These are phyloP conservation scores for Epirrhoe alternata DNA, from an alignment of 2,888 invertebrate genomes.

Conservation along the genomic window DNA sequence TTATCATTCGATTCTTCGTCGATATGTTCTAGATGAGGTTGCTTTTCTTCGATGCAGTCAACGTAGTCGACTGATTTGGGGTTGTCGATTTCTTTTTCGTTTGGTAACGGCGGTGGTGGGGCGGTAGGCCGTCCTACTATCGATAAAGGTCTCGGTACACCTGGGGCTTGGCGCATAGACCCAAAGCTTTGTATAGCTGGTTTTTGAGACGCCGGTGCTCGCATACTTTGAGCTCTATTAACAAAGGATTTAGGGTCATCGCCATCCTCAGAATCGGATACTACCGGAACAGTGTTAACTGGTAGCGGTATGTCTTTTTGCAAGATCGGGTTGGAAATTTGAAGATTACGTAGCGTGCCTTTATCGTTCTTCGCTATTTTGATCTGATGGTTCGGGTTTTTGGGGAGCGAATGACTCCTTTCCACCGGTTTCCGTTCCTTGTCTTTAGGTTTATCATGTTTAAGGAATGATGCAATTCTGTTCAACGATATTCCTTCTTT, in stretches of 20 bases:
- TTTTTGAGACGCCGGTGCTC: slow-evolving; percentile 84
- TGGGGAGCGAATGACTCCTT: slow-evolving; percentile 85
- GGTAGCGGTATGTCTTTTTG: slow-evolving; percentile 88
- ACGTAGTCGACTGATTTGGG: slow-evolving; percentile 87
- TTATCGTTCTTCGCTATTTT: slow-evolving; percentile 88
- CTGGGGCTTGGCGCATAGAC: slow-evolving; percentile 91
- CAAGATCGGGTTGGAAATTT: slow-evolving; percentile 93
- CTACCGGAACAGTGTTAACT: slow-evolving; percentile 86
- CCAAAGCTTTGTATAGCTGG: slow-evolving; percentile 91
- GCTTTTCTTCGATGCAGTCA: slow-evolving; percentile 90
- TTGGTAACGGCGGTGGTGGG: slow-evolving; percentile 90
- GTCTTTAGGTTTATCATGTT: slow-evolving; percentile 82
- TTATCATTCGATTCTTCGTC: slow-evolving; percentile 89
- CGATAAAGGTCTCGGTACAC: slow-evolving; percentile 89
- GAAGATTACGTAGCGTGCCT: slow-evolving; percentile 89
- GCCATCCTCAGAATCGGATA: slow-evolving; percentile 78
- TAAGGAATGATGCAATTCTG: slow-evolving; percentile 90
- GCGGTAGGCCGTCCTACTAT: slow-evolving; percentile 90
- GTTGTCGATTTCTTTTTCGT: slow-evolving; percentile 57
- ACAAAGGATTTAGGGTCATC: slow-evolving; percentile 86
- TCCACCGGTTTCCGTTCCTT: slow-evolving; percentile 80
- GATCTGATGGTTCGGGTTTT: slow-evolving; percentile 83
- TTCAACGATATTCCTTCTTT: slow-evolving; percentile 88
- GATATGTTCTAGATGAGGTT: slow-evolving; percentile 86
- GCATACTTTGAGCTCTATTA: slow-evolving; percentile 93